Evolutionary conservation across 1,140 invertebrate genomes (phyloP).

Genomic region (Asbolus verrucosus): DNA sequence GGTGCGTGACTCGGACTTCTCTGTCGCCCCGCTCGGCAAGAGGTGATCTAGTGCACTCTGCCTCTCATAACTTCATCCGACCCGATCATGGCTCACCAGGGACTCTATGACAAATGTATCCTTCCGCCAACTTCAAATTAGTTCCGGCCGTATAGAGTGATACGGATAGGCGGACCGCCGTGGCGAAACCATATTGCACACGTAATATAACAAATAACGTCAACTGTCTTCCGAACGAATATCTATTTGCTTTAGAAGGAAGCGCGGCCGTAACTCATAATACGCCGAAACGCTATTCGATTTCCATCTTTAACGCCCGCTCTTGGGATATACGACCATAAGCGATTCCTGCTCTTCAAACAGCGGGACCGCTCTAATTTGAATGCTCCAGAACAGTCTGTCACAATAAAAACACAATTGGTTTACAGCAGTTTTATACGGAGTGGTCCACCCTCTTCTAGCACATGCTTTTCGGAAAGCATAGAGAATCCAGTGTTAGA

Average conservation of each 20-base stretch:
- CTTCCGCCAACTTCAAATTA: constrained; percentile 65
- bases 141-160: constrained; percentile 56
- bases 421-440: no score
- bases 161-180: constrained; percentile 52
- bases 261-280: constrained; percentile 38
- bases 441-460: no score
- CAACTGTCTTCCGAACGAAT: constrained; percentile 59
- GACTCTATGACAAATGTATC: constrained; percentile 68
- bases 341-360: no score
- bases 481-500: no score
- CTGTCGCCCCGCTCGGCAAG: constrained; percentile 40
- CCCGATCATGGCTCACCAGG: constrained; percentile 66
- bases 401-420: no score
- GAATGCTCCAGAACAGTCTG: no score
- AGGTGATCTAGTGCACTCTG: constrained; percentile 59
- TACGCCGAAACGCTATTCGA: constrained; percentile 21
- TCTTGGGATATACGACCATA: neutral
- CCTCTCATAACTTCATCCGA: constrained; percentile 67
- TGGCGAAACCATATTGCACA: constrained; percentile 61
- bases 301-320: constrained; percentile 27
- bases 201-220: constrained; percentile 64
- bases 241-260: constrained; percentile 55
- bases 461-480: no score
- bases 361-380: no score
- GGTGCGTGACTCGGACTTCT: constrained; percentile 52